Evolutionary conservation across 1,140 invertebrate species (phyloP), one percentile per base, ranked within the genome.

Genomic region (Caenorhabditis briggsae): DNA sequence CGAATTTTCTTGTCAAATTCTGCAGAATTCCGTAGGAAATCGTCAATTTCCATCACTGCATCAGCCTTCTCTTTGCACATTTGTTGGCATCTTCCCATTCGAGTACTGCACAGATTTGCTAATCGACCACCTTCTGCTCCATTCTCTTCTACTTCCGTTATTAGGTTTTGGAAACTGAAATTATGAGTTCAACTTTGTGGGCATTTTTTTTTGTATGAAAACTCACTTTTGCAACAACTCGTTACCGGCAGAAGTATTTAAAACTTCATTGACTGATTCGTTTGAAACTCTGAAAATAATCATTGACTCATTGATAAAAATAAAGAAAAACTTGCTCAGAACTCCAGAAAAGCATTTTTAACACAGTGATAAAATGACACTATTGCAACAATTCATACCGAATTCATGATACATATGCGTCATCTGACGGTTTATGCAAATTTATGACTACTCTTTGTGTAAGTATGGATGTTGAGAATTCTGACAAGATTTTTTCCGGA

Each of bases 51-150:
- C 65, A 88, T 87, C 16, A 88, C 83, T 18, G 86, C 86, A 46
- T 84, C 53, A 46, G 86, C 88, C n/a, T 82, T 74, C 83, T 88
- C 88, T 33, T 82, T 70, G 59, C 85, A 88, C 85, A 88, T 88
- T 61, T 87, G 86, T 53, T 88, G 88, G 23, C 83, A 65, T 43
- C 86, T 25, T 14, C 88, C 88, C 86, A 88, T 88, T 56, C 88
- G 41, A n/a, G 88, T 88, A 82, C 86, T 88, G 55, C 86, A 88
- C 2, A 88, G 56, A 78, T 88, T 88, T 6, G 88, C 86, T 9
- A 88, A 58, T 48, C 88, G 82, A 59, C 58, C 83, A 5, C 70
- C 83, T 82, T 88, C 88, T 7, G 65, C 88, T 58, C 82, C 82
- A 23, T 53, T 88, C 16, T 83, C 46, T n/a, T 82, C 53, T 55